Evolutionary conservation across 2,797 vertebrate genomes (phyloP).

Genomic region (Microchirus variegatus): DNA sequence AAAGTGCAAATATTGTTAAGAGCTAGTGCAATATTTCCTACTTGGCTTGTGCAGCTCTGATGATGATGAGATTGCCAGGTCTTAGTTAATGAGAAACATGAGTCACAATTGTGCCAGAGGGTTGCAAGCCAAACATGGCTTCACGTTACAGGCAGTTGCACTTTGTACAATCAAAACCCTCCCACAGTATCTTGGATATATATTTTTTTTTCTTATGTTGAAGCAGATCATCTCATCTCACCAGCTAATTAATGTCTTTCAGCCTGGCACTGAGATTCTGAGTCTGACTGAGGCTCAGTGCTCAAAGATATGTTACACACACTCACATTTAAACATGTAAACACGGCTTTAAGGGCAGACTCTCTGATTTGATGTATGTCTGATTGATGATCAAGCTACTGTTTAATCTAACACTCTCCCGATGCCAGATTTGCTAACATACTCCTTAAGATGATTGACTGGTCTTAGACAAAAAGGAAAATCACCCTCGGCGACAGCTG

Average conservation of each 20-base stretch:
- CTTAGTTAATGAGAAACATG: conserved; percentile 37
- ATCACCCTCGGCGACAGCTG: conserved; percentile 45
- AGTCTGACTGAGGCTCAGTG: conserved; percentile 29
- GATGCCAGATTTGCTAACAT: conserved; percentile 45
- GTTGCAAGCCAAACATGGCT: conserved; percentile 39
- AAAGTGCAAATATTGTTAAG: conserved; percentile 53
- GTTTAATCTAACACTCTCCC: conserved; percentile 49
- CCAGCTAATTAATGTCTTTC: conserved; percentile 50
- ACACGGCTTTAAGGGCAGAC: conserved; percentile 48
- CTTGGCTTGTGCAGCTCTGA: conserved; percentile 42
- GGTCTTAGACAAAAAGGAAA: conserved; percentile 47
- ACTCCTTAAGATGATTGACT: conserved; percentile 57
- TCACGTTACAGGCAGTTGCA: conserved; percentile 39
- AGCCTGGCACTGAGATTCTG: conserved; percentile 23
- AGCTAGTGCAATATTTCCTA: conserved; percentile 53
- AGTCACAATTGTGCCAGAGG: conserved; percentile 30
- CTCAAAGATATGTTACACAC: conserved; percentile 24
- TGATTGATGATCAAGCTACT: conserved; percentile 58
- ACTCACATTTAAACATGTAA: conserved; percentile 43
- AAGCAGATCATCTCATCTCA: conserved; percentile 28
- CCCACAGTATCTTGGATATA: conserved; percentile 36
- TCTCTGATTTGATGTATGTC: conserved; percentile 41
- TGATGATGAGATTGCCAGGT: conserved; percentile 33
- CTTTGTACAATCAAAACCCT: conserved; percentile 36
- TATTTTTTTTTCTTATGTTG: conserved; percentile 23